Evolutionary conservation across 1,140 invertebrate genomes (phyloP).

Genomic region (Trypoxylus dichotomus): DNA sequence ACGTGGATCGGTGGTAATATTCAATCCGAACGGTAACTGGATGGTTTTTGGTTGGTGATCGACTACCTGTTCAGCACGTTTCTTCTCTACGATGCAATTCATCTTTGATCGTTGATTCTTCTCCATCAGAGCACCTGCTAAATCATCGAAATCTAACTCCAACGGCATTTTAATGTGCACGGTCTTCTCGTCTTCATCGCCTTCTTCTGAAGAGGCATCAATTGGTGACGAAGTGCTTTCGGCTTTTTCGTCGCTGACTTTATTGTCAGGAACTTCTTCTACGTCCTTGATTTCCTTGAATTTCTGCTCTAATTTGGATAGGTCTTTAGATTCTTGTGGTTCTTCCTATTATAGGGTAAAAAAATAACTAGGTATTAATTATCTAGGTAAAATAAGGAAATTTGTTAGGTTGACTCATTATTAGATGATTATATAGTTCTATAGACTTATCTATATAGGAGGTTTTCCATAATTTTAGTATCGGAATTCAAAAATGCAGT

Average conservation of each 20-base stretch:
- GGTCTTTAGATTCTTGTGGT: slow-evolving; percentile 24
- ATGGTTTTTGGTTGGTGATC: slow-evolving; percentile 72
- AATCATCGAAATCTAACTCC: slow-evolving; percentile 77
- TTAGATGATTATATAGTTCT: too few species aligned
- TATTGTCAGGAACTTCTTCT: slow-evolving; percentile 7
- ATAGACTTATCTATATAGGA: too few species aligned
- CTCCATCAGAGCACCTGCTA: slow-evolving; percentile 73
- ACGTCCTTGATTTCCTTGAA: slow-evolving; percentile 31
- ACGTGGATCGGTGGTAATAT: slow-evolving; percentile 71
- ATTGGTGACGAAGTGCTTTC: neutral
- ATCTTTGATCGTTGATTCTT: slow-evolving; percentile 76
- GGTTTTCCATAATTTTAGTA: too few species aligned
- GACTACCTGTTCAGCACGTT: slow-evolving; percentile 77
- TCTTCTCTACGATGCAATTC: slow-evolving; percentile 86
- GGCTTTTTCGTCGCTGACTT: neutral
- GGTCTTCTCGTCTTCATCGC: slow-evolving; percentile 41
- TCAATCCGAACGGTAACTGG: slow-evolving; percentile 67
- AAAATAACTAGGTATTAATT: neutral
- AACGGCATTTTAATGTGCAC: slow-evolving; percentile 72
- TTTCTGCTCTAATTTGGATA: slow-evolving; percentile 12
- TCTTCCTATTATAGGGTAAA: slow-evolving; percentile 28
- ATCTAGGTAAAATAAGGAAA: too few species aligned
- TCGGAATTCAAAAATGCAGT: too few species aligned
- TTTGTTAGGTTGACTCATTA: too few species aligned
- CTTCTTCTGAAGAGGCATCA: slow-evolving; percentile 46